Evolutionary conservation across 2,113 vertebrate genomes (phyloP).

Genomic region (Rhagologus leucostigma): DNA sequence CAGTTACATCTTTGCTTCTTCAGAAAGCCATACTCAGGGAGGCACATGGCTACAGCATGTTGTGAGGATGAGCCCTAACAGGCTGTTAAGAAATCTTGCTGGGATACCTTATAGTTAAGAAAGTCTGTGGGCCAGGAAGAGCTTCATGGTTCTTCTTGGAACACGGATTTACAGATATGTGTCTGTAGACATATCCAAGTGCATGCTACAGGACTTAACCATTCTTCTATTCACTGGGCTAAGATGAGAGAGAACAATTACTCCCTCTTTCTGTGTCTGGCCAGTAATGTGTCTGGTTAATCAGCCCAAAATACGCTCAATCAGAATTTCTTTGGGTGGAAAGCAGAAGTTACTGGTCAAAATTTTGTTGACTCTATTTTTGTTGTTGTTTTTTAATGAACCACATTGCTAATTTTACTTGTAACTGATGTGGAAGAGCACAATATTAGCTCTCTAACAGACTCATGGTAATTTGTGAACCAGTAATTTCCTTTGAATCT

Average conservation of each 20-base stretch:
- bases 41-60: accelerated
- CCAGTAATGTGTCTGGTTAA: background rate
- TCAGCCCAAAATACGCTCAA: background rate
- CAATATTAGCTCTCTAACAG: background rate
- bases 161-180: background rate
- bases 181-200: background rate
- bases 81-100: background rate
- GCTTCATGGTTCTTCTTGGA: background rate
- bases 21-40: background rate
- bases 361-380: background rate
- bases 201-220: background rate
- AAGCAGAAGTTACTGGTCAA: background rate
- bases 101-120: background rate
- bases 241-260: background rate
- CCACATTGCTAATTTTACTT: background rate
- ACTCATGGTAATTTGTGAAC: slow-evolving; percentile 3
- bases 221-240: background rate
- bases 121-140: background rate
- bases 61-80: background rate
- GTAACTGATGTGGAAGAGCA: background rate
- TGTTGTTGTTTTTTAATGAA: background rate
- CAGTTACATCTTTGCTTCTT: background rate
- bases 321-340: background rate
- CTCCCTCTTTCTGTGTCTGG: background rate
- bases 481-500: background rate